phyloP scores from a whole-genome alignment of 2,797 vertebrate genomes.

The Orientallactaga sibirica region DNA sequence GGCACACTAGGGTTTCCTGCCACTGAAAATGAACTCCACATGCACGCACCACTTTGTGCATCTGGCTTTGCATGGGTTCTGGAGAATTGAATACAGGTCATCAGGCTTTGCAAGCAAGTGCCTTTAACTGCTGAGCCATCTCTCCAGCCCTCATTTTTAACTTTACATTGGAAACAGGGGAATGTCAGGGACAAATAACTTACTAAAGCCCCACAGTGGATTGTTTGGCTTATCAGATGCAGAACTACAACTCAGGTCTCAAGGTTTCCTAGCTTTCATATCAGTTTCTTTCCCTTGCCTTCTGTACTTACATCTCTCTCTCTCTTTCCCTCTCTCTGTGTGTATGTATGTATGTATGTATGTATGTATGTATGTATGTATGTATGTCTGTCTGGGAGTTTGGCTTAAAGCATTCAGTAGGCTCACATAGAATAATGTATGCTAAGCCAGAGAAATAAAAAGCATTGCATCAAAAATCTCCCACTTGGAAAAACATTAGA shows the following conservation, averaged over 20 bases:
- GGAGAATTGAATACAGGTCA: too few species aligned
- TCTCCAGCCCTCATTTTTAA: neutral
- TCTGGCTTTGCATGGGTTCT: too few species aligned
- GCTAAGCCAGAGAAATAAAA: conserved; percentile 67
- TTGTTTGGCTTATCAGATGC: neutral
- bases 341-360: neutral
- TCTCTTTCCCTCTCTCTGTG: too few species aligned
- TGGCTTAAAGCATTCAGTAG: conserved; percentile 14
- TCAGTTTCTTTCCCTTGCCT: neutral
- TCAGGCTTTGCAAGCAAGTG: too few species aligned
- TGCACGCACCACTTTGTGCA: too few species aligned
- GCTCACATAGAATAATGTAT: conserved; percentile 47
- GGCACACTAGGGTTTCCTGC: too few species aligned
- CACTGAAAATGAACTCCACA: too few species aligned
- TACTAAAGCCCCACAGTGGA: neutral
- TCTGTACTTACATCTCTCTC: neutral
- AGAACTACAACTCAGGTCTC: neutral
- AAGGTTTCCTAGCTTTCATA: neutral
- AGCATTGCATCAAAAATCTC: conserved; percentile 55
- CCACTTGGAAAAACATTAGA: conserved; percentile 79
- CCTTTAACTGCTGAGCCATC: too few species aligned
- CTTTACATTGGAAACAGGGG: neutral
- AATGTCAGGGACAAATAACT: neutral
- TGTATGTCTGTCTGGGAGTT: conserved; percentile 55
- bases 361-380: neutral